phyloP scores from a whole-genome alignment of 2,797 vertebrate species.

The Spea hammondii region DNA sequence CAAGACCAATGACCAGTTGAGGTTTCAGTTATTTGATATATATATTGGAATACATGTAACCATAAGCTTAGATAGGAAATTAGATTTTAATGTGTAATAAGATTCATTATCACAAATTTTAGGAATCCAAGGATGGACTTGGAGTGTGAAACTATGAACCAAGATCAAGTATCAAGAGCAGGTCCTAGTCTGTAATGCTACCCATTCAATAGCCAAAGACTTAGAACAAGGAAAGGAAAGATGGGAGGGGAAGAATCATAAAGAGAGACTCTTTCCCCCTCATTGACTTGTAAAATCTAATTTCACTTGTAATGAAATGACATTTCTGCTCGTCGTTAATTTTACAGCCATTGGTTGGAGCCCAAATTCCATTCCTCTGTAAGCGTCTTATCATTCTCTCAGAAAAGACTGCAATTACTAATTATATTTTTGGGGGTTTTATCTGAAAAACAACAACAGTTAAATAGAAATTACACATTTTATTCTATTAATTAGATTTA shows the following conservation, averaged over 20 bases:
- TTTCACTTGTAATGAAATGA: conserved; percentile 53
- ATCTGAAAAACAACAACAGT: conserved; percentile 46
- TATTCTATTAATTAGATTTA: conserved; percentile 26
- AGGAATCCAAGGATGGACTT: neutral
- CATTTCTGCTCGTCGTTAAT: conserved; percentile 52
- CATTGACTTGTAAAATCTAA: conserved; percentile 51
- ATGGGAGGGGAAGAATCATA: conserved; percentile 19
- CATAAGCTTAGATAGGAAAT: too few species aligned
- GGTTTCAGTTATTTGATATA: too few species aligned
- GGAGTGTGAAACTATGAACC: conserved; percentile 2
- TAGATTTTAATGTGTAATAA: neutral
- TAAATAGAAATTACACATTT: conserved; percentile 42
- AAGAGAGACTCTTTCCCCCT: conserved; percentile 42
- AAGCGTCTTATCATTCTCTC: conserved; percentile 24
- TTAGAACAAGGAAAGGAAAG: conserved; percentile 2
- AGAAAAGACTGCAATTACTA: conserved; percentile 24
- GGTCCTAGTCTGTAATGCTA: neutral
- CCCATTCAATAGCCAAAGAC: conserved; percentile 12
- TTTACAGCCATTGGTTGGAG: conserved; percentile 49
- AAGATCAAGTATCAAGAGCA: neutral
- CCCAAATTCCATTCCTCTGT: conserved; percentile 22
- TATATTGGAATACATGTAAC: too few species aligned
- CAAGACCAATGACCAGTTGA: too few species aligned
- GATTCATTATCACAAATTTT: neutral
- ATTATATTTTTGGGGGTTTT: conserved; percentile 40